These are phyloP conservation scores for Melanchra persicariae DNA, from an alignment of 2,888 invertebrate species.

Conservation along the genomic window DNA sequence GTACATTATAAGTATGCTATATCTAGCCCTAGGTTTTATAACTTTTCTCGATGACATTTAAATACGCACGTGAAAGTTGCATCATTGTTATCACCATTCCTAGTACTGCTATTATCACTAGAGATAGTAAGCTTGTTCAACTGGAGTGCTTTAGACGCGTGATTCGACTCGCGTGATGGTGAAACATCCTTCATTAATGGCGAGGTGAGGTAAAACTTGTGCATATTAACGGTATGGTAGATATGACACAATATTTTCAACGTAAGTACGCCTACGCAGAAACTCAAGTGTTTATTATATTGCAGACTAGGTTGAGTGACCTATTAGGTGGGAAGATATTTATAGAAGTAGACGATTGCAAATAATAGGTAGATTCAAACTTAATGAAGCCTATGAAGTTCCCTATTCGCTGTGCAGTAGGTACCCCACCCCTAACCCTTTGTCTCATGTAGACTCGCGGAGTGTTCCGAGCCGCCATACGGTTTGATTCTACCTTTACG, in stretches of 20 bases:
- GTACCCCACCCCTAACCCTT: no score
- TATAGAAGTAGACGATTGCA: no score
- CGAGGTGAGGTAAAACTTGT: constrained; percentile 15
- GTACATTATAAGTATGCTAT: no score
- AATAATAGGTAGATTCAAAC: no score
- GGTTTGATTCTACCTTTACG: no score
- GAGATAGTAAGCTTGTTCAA: constrained; percentile 44
- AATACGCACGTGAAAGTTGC: constrained; percentile 1
- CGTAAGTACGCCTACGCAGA: constrained; percentile 11
- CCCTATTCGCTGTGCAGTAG: no score
- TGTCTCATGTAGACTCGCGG: no score
- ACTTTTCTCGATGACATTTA: background rate
- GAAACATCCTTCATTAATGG: constrained; percentile 17
- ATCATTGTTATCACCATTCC: constrained; percentile 5
- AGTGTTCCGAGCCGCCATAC: no score
- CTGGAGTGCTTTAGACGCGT: constrained; percentile 24
- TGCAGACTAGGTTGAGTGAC: constrained; percentile 19
- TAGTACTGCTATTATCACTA: constrained; percentile 16
- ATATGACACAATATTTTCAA: background rate
- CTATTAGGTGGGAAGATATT: background rate
- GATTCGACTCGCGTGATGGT: constrained; percentile 34
- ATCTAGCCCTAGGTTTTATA: no score
- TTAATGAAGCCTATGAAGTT: no score
- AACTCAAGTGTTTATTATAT: background rate
- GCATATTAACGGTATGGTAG: constrained; percentile 1